These are phyloP conservation scores for Apogon talboti DNA, from an alignment of 2,797 vertebrate genomes.

Conservation along the genomic window DNA sequence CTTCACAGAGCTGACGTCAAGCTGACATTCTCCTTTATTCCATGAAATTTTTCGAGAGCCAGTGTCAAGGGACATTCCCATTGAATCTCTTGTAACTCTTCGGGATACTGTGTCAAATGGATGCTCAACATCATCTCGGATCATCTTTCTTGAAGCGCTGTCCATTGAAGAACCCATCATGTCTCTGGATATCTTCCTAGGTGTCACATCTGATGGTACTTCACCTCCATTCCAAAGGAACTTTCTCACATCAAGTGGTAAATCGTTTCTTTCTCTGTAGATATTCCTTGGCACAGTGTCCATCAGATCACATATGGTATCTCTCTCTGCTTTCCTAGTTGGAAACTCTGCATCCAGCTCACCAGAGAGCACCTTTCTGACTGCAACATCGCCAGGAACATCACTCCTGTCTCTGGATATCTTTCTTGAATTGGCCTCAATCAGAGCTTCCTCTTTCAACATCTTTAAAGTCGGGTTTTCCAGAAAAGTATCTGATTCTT, in stretches of 20 bases:
- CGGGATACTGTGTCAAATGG: constrained; percentile 50
- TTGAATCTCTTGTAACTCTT: constrained; percentile 59
- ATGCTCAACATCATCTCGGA: constrained; percentile 66
- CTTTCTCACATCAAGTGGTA: constrained; percentile 67
- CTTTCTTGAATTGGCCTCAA: constrained; percentile 57
- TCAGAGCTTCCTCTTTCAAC: constrained; percentile 51
- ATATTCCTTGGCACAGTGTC: constrained; percentile 57
- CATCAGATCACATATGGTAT: constrained; percentile 51
- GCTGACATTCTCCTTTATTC: constrained; percentile 63
- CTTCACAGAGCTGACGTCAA: constrained; percentile 56
- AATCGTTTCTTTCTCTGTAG: constrained; percentile 64
- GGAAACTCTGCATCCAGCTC: constrained; percentile 64
- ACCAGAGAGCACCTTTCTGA: constrained; percentile 54
- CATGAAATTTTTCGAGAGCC: constrained; percentile 45
- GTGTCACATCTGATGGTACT: constrained; percentile 31
- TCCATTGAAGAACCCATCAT: constrained; percentile 72
- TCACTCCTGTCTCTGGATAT: constrained; percentile 65
- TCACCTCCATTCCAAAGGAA: constrained; percentile 72
- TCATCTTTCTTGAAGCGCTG: constrained; percentile 57
- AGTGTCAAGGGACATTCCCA: constrained; percentile 61
- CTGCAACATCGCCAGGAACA: constrained; percentile 50
- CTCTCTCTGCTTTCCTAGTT: constrained; percentile 60
- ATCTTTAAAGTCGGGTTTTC: constrained; percentile 54
- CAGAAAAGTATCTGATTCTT: constrained; percentile 45
- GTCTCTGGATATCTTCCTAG: constrained; percentile 65